These are phyloP conservation scores for Microtus richardsoni DNA, from an alignment of 2,113 vertebrate species.

Conservation along the genomic window DNA sequence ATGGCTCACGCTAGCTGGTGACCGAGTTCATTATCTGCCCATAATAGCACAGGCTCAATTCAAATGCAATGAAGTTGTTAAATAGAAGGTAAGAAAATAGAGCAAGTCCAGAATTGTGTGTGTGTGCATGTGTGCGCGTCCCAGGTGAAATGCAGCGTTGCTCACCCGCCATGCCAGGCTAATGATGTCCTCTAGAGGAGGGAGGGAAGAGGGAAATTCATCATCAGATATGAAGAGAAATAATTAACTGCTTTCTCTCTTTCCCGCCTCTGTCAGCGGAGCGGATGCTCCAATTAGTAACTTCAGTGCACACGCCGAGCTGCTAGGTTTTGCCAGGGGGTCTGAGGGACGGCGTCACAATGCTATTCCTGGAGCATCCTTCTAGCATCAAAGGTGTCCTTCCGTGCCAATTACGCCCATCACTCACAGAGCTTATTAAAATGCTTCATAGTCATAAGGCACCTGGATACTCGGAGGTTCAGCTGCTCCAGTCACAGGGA, in stretches of 20 bases:
- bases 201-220: slow-evolving; percentile 84
- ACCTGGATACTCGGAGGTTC: slow-evolving; percentile 59
- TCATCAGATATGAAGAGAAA: slow-evolving; percentile 87
- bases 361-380: slow-evolving; percentile 82
- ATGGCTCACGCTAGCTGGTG: slow-evolving; percentile 70
- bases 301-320: slow-evolving; percentile 69
- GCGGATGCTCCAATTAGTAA: slow-evolving; percentile 88
- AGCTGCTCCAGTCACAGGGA: slow-evolving; percentile 56
- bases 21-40: slow-evolving; percentile 80
- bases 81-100: slow-evolving; percentile 84
- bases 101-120: slow-evolving; percentile 72
- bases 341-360: slow-evolving; percentile 82
- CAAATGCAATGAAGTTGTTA: slow-evolving; percentile 85
- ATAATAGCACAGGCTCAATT: slow-evolving; percentile 82
- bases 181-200: slow-evolving; percentile 86
- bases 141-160: slow-evolving; percentile 88
- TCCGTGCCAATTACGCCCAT: slow-evolving; percentile 76
- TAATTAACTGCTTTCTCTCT: slow-evolving; percentile 88
- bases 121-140: slow-evolving; percentile 76
- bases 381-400: slow-evolving; percentile 80
- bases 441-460: slow-evolving; percentile 83
- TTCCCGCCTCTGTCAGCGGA: slow-evolving; percentile 80
- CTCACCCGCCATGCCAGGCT: slow-evolving; percentile 83
- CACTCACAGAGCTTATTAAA: slow-evolving; percentile 86
- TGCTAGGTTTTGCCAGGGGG: slow-evolving; percentile 79